Evolutionary conservation across 1,140 invertebrate genomes (phyloP).

Genomic region (Planococcus citri): DNA sequence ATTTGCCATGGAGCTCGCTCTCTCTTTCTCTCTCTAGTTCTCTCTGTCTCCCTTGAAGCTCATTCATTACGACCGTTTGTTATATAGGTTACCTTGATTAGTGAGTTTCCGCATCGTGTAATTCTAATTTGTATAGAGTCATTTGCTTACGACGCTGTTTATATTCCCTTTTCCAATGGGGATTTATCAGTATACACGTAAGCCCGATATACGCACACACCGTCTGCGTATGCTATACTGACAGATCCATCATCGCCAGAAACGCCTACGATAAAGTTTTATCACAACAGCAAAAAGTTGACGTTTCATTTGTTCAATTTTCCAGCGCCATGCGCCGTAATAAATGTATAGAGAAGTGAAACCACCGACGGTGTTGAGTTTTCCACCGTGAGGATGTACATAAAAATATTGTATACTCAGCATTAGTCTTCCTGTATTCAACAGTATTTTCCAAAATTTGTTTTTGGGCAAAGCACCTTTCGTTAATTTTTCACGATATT

Average conservation of each 20-base stretch:
- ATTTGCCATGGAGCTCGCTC: background rate
- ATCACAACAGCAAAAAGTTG: background rate
- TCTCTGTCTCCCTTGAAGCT: background rate
- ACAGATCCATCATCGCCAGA: background rate
- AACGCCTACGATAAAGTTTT: background rate
- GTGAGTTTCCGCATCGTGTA: conserved; percentile 5
- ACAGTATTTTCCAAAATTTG: no score
- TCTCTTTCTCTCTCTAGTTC: background rate
- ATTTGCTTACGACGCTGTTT: conserved; percentile 1
- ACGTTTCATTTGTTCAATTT: background rate
- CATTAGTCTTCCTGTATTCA: no score
- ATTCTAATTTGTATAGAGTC: conserved; percentile 7
- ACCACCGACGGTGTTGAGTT: no score
- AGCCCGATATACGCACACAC: no score
- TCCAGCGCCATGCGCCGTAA: no score
- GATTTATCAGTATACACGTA: background rate
- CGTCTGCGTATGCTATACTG: background rate
- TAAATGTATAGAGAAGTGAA: no score
- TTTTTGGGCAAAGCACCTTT: no score
- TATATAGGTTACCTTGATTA: conserved; percentile 7
- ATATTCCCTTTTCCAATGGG: background rate
- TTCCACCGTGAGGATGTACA: no score
- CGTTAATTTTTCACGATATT: no score
- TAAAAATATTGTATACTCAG: no score
- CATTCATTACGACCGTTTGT: background rate